Percentiles rank a stretch among this genome's conserved stretches.
Evolutionary conservation across 2,797 vertebrate species (phyloP).

Genomic region (Ataeniobius toweri): DNA sequence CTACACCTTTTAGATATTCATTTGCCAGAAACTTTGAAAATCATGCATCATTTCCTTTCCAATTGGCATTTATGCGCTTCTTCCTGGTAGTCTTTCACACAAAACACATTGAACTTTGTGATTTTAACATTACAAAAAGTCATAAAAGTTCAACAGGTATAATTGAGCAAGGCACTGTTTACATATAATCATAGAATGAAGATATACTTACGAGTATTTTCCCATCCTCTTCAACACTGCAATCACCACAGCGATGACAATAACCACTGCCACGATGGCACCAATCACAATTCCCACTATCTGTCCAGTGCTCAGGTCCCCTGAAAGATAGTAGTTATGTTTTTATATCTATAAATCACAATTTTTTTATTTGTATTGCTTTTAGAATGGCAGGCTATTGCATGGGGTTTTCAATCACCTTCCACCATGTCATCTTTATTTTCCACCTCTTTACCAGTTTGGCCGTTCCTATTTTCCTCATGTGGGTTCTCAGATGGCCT

Average conservation of each 20-base stretch:
- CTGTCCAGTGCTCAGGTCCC: constrained; percentile 68
- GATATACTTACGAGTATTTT: constrained; percentile 83
- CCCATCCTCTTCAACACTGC: constrained; percentile 80
- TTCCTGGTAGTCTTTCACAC: not conserved
- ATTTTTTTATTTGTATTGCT: not conserved
- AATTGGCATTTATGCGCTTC: not conserved
- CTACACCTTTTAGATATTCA: not conserved
- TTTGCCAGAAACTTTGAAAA: not conserved
- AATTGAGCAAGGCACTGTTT: not conserved
- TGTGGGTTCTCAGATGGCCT: rapidly evolving
- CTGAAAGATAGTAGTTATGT: constrained; percentile 33
- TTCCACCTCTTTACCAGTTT: not conserved
- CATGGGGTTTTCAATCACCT: not conserved
- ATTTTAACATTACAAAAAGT: not conserved
- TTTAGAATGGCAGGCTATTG: not conserved
- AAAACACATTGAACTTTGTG: not conserved
- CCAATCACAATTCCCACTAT: constrained; percentile 80
- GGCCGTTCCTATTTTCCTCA: too few relatives aligned
- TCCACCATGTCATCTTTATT: not conserved
- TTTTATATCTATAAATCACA: not conserved
- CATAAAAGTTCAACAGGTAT: not conserved
- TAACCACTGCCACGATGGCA: constrained; percentile 69
- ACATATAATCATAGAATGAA: not conserved
- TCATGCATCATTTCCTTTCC: not conserved
- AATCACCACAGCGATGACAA: constrained; percentile 73